Percentiles rank a stretch among this genome's conserved stretches.
These are phyloP conservation scores for Trissolcus brochymenae DNA, from an alignment of 2,888 invertebrate species.

Conservation along the genomic window DNA sequence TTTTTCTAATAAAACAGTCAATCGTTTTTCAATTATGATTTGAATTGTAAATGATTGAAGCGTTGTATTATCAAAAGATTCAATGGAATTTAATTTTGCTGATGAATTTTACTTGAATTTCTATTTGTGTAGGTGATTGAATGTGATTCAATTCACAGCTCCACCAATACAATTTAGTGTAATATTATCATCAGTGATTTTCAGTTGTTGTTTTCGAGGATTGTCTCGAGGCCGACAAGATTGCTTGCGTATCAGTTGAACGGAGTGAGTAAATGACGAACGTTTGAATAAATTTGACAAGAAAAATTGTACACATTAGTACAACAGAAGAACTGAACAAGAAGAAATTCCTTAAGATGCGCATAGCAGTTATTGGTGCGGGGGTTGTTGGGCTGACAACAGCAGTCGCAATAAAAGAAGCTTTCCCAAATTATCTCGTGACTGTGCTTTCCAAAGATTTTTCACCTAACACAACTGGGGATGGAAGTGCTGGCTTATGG, in stretches of 20 bases:
- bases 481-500: conserved; percentile 88
- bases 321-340: background rate
- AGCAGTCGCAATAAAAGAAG: conserved; percentile 82
- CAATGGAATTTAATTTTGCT: background rate
- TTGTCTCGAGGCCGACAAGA: too few species aligned
- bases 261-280: too few species aligned
- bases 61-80: background rate
- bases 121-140: background rate
- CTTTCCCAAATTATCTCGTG: conserved; percentile 78
- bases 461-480: conserved; percentile 85
- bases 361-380: conserved; percentile 84
- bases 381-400: conserved; percentile 85
- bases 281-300: too few species aligned
- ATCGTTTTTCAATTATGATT: background rate
- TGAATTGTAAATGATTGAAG: background rate
- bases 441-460: conserved; percentile 82
- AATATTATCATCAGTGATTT: too few species aligned
- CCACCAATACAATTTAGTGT: too few species aligned
- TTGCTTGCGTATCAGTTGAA: too few species aligned
- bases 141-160: too few species aligned
- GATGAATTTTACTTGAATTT: background rate
- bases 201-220: too few species aligned
- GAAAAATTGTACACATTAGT: too few species aligned
- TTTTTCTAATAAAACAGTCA: background rate
- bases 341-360: conserved; percentile 62